Evolutionary conservation across 2,113 vertebrate genomes (phyloP), one percentile per base, ranked within the genome.

Genomic region (Eulacestoma nigropectus): DNA sequence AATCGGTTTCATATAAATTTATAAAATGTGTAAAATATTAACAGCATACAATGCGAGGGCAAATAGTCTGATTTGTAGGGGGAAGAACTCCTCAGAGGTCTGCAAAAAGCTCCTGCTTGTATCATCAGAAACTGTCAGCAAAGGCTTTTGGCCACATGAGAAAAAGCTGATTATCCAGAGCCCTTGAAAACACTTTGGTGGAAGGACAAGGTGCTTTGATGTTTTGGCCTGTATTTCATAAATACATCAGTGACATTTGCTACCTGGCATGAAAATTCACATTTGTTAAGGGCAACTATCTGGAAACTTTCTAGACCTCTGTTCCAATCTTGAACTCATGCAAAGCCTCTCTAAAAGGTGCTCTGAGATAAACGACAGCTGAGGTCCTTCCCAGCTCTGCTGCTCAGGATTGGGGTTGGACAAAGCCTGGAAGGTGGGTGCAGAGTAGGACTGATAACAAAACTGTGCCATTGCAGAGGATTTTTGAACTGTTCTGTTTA

Each of bases 381-480:
- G 41, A 44, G 67, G 72, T 50, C 57, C 55, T 57, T 62, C 56
- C 69, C 26, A 7, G 41, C 41, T 33, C 53, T 89, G 74, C 79
- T 37, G 29, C 62, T 74, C 17, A 2, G 35, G 10, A 10, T 4
- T 37, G 70, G 37, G 67, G 23, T 0, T 1, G 60, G 60, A 30
- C 32, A 49, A 15, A 70, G 50, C 46, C 55, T 52, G 64, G 52
- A 27, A 33, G 23, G 53, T 41, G 32, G 9, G 25, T 7, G 16
- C 25, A 6, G 41, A 21, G 35, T 18, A 37, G 57, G 72, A 21
- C 16, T 37, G 67, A 5, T 10, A 33, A 35, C 46, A n/a, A 63
- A 85, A 11, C 41, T 0, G 1, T 50, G n/a, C 39, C 10, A 1
- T 32, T 18, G 10, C 1, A 0, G 15, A 32, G 39, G 6, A 23